Percentiles rank a stretch among this genome's conserved stretches.
These are phyloP conservation scores for Cephus sareptanus DNA, from an alignment of 2,888 invertebrate species.

Conservation along the genomic window DNA sequence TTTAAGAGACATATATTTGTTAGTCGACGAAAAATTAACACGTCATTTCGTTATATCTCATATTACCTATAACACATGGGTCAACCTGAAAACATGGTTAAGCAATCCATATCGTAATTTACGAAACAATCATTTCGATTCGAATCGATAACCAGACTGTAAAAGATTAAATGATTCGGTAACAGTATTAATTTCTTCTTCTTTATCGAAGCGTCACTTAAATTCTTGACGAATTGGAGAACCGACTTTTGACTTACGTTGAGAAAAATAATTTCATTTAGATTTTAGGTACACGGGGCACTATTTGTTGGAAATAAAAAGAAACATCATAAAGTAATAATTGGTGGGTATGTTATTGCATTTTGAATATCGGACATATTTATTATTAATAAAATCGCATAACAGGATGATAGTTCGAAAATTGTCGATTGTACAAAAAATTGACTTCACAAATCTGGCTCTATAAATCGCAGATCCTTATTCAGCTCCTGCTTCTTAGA, in stretches of 20 bases:
- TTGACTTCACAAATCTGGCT: background rate
- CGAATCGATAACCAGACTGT: background rate
- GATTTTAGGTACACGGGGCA: background rate
- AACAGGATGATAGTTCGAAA: background rate
- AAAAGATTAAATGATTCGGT: background rate
- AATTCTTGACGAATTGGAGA: background rate
- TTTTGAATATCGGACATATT: too few species aligned
- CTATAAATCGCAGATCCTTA: background rate
- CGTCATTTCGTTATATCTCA: background rate
- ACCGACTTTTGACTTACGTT: background rate
- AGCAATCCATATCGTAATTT: background rate
- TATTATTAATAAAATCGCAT: background rate
- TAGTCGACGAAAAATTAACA: background rate
- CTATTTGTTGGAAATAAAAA: background rate
- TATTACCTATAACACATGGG: background rate
- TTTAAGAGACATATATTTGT: background rate
- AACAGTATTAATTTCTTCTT: background rate
- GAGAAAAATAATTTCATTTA: background rate
- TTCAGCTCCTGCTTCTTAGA: background rate
- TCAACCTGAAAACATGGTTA: background rate
- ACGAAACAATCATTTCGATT: background rate
- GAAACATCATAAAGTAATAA: background rate
- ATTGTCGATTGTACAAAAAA: background rate
- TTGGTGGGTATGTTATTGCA: background rate
- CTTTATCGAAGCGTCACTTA: background rate